Percentiles rank a stretch among this genome's conserved stretches.
Evolutionary conservation across 1,140 invertebrate genomes (phyloP).

Genomic region (Ganaspis sp.): DNA sequence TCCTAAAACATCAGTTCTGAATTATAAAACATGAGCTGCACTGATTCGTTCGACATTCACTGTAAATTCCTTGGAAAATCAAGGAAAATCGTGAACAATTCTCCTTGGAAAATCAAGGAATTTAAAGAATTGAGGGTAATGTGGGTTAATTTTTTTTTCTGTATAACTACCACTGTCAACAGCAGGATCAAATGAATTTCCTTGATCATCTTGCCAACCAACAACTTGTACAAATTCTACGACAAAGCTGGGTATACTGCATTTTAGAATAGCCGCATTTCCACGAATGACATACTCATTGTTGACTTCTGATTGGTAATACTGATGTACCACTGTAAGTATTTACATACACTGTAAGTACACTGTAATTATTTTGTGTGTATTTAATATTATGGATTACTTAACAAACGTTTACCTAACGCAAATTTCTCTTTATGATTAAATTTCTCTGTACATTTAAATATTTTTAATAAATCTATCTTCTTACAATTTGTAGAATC

Average conservation of each 20-base stretch:
- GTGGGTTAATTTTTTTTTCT: constrained; percentile 21
- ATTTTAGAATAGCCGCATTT: constrained; percentile 95
- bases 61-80: no score
- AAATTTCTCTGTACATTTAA: no score
- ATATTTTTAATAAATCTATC: no score
- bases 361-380: no score
- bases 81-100: no score
- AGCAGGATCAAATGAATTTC: constrained; percentile 81
- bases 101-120: no score
- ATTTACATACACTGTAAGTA: no score
- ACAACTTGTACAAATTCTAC: constrained; percentile 92
- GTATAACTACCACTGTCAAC: constrained; percentile 65
- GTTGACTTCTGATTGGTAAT: constrained; percentile 93
- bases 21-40: not conserved
- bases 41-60: not conserved
- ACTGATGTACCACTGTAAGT: constrained; percentile 88
- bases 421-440: no score
- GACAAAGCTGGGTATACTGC: constrained; percentile 94
- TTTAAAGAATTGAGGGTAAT: no score
- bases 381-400: no score
- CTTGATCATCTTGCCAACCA: constrained; percentile 89
- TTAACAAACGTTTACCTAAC: no score
- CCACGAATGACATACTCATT: constrained; percentile 95
- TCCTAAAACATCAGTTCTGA: not conserved
- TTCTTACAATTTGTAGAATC: no score